Evolutionary conservation across 2,888 invertebrate species (phyloP).

Genomic region (Galerucella calmariensis): DNA sequence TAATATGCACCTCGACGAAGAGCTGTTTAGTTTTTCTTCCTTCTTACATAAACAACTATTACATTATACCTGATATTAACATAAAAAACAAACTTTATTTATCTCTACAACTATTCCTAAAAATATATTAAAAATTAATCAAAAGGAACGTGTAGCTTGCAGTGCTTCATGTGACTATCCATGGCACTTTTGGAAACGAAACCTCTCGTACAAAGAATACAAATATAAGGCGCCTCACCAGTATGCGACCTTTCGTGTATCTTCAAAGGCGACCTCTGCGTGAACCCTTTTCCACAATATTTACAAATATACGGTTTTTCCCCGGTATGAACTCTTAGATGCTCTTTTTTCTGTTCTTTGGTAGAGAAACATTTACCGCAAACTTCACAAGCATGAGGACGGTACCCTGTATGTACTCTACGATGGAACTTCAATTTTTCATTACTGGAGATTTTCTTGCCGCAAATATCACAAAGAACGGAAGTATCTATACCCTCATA

Average conservation of each 20-base stretch:
- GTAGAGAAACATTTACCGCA: constrained; percentile 68
- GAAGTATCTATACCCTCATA: constrained; percentile 64
- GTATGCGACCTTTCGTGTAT: constrained; percentile 72
- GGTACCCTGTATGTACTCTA: constrained; percentile 63
- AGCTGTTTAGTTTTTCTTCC: too few species aligned
- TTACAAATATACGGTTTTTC: constrained; percentile 62
- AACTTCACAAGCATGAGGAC: constrained; percentile 63
- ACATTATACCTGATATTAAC: too few species aligned
- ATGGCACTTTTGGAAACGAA: constrained; percentile 60
- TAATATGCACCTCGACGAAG: too few species aligned
- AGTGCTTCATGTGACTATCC: constrained; percentile 60
- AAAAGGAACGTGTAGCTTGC: constrained; percentile 39
- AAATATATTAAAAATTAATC: constrained; percentile 1
- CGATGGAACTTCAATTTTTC: constrained; percentile 61
- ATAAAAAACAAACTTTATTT: too few species aligned
- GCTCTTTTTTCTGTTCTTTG: constrained; percentile 62
- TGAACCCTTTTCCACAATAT: constrained; percentile 60
- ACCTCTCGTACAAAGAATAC: constrained; percentile 58
- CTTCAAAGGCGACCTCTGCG: constrained; percentile 71
- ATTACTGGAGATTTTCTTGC: constrained; percentile 60
- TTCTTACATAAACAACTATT: too few species aligned
- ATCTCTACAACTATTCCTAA: background rate
- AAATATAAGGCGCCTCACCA: constrained; percentile 71
- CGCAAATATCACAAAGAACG: constrained; percentile 62
- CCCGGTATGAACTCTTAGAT: constrained; percentile 56